Conservation (phyloP, 2,888 invertebrate species). For the Loripinus fragilis region DNA sequence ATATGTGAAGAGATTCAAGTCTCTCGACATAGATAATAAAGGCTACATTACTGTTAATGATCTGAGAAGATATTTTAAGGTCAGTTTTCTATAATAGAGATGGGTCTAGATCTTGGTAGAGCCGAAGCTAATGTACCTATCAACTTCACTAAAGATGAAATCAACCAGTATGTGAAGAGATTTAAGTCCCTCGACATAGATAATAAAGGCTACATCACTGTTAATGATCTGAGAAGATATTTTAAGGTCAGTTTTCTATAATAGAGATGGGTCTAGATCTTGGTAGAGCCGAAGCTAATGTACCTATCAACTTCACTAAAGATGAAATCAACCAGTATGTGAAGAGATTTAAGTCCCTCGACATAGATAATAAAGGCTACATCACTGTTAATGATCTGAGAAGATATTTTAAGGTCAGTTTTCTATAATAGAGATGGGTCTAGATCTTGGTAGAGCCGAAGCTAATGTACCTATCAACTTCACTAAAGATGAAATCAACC, state of each 20-base stretch:
- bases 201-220: conserved; percentile 98
- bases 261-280: conserved; percentile 99
- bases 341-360: conserved; percentile 97
- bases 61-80: conserved; percentile 97
- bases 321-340: conserved; percentile 97
- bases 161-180: conserved; percentile 95
- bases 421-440: conserved; percentile 96
- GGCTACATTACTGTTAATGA: conserved; percentile 99
- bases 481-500: conserved; percentile 95
- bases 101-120: conserved; percentile 97
- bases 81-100: conserved; percentile 89
- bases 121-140: conserved; percentile 94
- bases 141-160: conserved; percentile 96
- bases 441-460: conserved; percentile 94
- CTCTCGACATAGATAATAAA: conserved; percentile 97
- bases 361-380: conserved; percentile 98
- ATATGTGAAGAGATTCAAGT: conserved; percentile 97
- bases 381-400: conserved; percentile 99
- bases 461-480: conserved; percentile 95
- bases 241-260: conserved; percentile 91
- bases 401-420: conserved; percentile 94
- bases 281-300: conserved; percentile 92
- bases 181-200: conserved; percentile 98
- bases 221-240: conserved; percentile 97
- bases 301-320: conserved; percentile 95